Base-by-base conservation (phyloP, 2,888 invertebrate species). In the Chymomyza amoena region DNA sequence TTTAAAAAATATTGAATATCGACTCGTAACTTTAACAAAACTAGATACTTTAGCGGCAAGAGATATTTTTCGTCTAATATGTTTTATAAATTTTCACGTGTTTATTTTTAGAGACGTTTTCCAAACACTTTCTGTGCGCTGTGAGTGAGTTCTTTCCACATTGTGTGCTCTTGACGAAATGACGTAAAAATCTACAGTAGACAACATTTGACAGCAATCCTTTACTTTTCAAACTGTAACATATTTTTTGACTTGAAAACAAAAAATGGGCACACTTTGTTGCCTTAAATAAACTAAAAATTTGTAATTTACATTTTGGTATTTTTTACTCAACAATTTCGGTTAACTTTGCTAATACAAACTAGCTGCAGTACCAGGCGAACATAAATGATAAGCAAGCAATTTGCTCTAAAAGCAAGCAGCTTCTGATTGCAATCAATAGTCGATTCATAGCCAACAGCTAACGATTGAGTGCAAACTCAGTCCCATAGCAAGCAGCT, bases 21-120 rank as follows among this genome's bases (percentile, higher is more conserved):
- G 6, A 45, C 10, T 13, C 0, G n/a, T 3, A 13, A 45, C 36
- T 36, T 36, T 36, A 9, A 36, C 9, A 36, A 36, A 36, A 36
- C 13, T 45, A 10, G 1, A 13, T 45, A 13, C 6, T 13, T 45
- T 39, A 39, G 16, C 36, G 10, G n/a, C 61, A 45, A 20, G 18
- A 4, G 13, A 18, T 66, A 25, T 25, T 25, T 9, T 10, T 57
- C 50, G 50, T 32, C 6, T 7, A 32, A 32, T 32, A 32, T 32
- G 6, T 36, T n/a, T 54, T 64, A 10, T 28, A 13, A 45, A 45
- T 45, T 45, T 45, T 45, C 39, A 45, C 39, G 39, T 54, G 20
- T n/a, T 74, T 81, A 81, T 84, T 78, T 84, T 82, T 82, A 80
- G 79, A 72, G 59, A 52, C n/a, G 20, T 80, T 81, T 59, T 77